Evolutionary conservation across 2,888 invertebrate genomes (phyloP), one percentile per base, ranked within the genome.

Genomic region (Steinernema hermaphroditum): DNA sequence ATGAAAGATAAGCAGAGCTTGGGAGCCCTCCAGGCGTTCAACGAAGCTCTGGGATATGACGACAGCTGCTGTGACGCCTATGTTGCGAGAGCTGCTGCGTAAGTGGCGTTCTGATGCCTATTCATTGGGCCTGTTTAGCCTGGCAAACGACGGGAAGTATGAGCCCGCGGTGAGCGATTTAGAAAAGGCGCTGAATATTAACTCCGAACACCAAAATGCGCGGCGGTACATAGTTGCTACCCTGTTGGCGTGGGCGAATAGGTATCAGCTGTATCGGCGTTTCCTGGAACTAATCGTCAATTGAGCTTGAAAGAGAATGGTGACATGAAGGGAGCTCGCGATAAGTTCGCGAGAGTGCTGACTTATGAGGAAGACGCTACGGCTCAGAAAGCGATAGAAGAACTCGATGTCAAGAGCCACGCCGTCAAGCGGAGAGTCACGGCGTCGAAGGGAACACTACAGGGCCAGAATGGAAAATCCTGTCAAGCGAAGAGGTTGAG

Each of bases 221-320:
- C 91, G 93, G 73, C 94, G 94, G 87, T 96, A 96, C 88, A 91
- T 94, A 90, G 93, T 94, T 41, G 94, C 96, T 88, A 96, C 95
- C 0, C 88, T 94, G 57, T 92, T 94, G 0, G 95, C 94, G 0
- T 89, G 93, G 69, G 95, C 93, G 43, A 91, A 93, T 84, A 87
- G 87, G 89, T 89, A 83, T 46, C 49, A 44, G 19, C 32, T n/a
- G n/a, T n/a, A n/a, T 9, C 43, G 46, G 16, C 1, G 43, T 29
- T 68, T 68, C 41, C 46, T 22, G 29, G 16, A 71, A 16, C 37
- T 54, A 32, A 72, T 34, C 22, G 32, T 29, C 16, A 54, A 41
- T 70, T 70, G 14, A 76, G 76, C 16, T 54, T 76, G 32, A 74
- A 76, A 72, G 46, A 71, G 37, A 44, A 57, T 1, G 74, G 74